phyloP scores from a whole-genome alignment of 1,140 invertebrate species.

The Eumeta japonica region DNA sequence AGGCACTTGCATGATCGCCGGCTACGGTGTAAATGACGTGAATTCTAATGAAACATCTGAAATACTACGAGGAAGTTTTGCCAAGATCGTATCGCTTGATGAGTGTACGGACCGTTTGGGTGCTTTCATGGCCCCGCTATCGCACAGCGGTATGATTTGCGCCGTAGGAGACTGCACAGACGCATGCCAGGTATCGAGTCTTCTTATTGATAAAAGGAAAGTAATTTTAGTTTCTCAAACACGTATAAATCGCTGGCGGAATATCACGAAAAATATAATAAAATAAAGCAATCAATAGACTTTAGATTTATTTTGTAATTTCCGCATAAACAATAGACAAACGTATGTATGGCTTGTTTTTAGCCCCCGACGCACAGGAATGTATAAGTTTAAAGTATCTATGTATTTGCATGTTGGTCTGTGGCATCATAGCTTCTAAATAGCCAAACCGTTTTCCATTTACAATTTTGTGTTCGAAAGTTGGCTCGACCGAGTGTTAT shows the following conservation, averaged over 20 bases:
- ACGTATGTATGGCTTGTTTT: no score
- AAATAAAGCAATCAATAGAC: neutral
- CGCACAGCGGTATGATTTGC: conserved; percentile 42
- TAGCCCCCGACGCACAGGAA: no score
- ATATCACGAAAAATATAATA: neutral
- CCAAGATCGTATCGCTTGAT: conserved; percentile 37
- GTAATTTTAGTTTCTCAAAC: neutral
- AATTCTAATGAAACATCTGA: conserved; percentile 22
- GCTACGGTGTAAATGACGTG: conserved; percentile 34
- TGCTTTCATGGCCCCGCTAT: conserved; percentile 28
- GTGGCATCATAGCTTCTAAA: no score
- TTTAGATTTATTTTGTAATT: no score
- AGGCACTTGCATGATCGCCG: conserved; percentile 44
- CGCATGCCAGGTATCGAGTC: conserved; percentile 49
- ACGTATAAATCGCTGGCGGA: neutral
- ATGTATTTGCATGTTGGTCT: no score
- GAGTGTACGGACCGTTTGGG: conserved; percentile 32
- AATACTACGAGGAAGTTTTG: conserved; percentile 21
- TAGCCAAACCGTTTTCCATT: no score
- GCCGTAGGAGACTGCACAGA: conserved; percentile 39
- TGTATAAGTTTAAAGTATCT: no score
- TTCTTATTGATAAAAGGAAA: neutral
- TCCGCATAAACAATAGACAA: no score
- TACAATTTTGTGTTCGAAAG: no score
- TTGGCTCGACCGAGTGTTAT: no score